phyloP scores from a whole-genome alignment of 2,113 vertebrate species.

The Mustela lutreola region DNA sequence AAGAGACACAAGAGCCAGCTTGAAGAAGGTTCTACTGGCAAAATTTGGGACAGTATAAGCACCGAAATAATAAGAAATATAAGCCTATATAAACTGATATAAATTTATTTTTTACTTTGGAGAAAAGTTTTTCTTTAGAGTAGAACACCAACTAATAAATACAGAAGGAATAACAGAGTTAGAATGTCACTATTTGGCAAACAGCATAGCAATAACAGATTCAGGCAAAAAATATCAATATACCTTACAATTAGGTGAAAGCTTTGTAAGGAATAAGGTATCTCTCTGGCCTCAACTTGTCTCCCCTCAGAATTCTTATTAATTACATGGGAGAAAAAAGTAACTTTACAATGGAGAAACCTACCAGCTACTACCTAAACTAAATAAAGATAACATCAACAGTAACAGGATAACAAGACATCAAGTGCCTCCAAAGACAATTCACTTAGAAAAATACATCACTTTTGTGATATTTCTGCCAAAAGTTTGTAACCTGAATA shows the following conservation, averaged over 20 bases:
- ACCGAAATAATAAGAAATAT: constrained; percentile 6
- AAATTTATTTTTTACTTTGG: constrained; percentile 30
- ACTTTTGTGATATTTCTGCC: not conserved
- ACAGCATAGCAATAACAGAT: not conserved
- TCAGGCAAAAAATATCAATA: not conserved
- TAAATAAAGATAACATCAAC: not conserved
- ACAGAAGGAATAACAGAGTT: not conserved
- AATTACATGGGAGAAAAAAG: not conserved
- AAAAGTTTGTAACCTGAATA: constrained; percentile 43
- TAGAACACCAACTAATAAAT: constrained; percentile 1
- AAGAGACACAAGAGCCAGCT: not conserved
- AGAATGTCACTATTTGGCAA: not conserved
- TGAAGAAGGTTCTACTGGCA: not conserved
- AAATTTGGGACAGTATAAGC: not conserved
- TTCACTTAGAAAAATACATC: not conserved
- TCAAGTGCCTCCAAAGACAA: not conserved
- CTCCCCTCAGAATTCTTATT: not conserved
- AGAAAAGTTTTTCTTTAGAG: not conserved
- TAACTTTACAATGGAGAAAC: not conserved
- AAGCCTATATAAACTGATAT: not conserved
- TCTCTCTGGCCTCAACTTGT: not conserved
- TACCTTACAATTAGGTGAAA: not conserved
- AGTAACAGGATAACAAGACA: not conserved
- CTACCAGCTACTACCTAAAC: not conserved
- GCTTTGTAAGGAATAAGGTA: not conserved